A percentile compares a stretch with the other conserved stretches of the same genome.
phyloP scores from a whole-genome alignment of 2,113 vertebrate genomes.

The Lonchura striata region DNA sequence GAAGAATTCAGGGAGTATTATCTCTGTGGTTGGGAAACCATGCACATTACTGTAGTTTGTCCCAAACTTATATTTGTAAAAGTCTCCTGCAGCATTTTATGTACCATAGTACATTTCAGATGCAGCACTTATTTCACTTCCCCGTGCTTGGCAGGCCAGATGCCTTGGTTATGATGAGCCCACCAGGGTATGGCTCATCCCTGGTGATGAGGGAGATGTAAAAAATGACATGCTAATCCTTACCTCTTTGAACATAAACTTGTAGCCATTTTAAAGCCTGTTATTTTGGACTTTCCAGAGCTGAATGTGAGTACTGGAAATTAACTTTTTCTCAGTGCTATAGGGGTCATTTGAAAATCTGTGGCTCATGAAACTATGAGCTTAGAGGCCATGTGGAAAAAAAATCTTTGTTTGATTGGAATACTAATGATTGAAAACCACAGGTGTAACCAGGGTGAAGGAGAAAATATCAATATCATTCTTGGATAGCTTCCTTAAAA shows the following conservation, averaged over 20 bases:
- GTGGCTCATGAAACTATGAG: background rate
- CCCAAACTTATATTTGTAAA: background rate
- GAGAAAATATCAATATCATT: background rate
- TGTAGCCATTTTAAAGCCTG: background rate
- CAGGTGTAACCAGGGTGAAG: background rate
- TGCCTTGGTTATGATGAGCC: background rate
- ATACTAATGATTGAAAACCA: background rate
- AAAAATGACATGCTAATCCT: background rate
- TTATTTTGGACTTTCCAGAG: background rate
- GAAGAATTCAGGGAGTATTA: background rate
- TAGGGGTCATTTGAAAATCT: background rate
- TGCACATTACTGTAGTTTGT: background rate
- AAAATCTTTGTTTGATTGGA: background rate
- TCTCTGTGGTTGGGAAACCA: background rate
- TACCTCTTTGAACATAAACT: background rate
- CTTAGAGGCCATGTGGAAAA: background rate
- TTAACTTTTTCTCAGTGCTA: background rate
- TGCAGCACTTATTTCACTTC: background rate
- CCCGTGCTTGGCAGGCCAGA: background rate
- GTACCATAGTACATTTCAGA: background rate
- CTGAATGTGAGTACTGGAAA: background rate
- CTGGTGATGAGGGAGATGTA: background rate
- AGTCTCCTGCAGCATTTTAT: background rate
- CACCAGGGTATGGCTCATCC: background rate
- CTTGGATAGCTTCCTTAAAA: background rate